Conservation (phyloP, 2,113 vertebrate genomes). For the Lepus europaeus region DNA sequence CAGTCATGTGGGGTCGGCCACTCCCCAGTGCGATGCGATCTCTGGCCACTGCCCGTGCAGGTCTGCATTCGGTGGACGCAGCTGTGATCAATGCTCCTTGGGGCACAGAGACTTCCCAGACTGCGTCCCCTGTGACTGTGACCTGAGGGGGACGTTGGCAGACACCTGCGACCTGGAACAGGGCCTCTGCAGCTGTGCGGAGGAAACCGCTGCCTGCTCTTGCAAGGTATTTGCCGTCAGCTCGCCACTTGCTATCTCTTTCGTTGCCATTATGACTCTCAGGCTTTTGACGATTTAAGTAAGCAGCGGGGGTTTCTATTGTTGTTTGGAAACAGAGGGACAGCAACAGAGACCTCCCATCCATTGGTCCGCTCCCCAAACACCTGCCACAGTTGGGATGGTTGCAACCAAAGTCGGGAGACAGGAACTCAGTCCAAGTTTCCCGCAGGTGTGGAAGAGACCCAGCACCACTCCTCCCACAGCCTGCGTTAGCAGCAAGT, state of each 20-base stretch:
- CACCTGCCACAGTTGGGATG: too few relatives aligned
- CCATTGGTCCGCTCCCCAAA: too few relatives aligned
- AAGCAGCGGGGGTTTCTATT: neutral
- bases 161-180: slow-evolving; percentile 87
- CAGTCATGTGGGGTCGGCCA: slow-evolving; percentile 87
- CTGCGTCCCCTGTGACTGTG: slow-evolving; percentile 93
- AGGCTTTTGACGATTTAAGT: neutral
- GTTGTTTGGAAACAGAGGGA: too few relatives aligned
- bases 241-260: neutral
- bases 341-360: too few relatives aligned
- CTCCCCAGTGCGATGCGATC: slow-evolving; percentile 87
- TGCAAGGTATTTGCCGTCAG: slow-evolving; percentile 92
- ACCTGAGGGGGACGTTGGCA: slow-evolving; percentile 89
- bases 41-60: slow-evolving; percentile 92
- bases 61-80: slow-evolving; percentile 87
- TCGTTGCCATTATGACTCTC: fast-evolving
- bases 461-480: too few relatives aligned
- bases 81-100: slow-evolving; percentile 90
- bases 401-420: too few relatives aligned
- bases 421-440: too few relatives aligned
- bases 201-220: slow-evolving; percentile 88
- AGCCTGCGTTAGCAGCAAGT: neutral
- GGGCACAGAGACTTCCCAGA: slow-evolving; percentile 93
- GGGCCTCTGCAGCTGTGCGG: slow-evolving; percentile 91
- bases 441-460: too few relatives aligned